Percentiles rank a stretch among this genome's conserved stretches.
Evolutionary conservation across 2,113 vertebrate species (phyloP).

Genomic region (Tachysurus vachellii): DNA sequence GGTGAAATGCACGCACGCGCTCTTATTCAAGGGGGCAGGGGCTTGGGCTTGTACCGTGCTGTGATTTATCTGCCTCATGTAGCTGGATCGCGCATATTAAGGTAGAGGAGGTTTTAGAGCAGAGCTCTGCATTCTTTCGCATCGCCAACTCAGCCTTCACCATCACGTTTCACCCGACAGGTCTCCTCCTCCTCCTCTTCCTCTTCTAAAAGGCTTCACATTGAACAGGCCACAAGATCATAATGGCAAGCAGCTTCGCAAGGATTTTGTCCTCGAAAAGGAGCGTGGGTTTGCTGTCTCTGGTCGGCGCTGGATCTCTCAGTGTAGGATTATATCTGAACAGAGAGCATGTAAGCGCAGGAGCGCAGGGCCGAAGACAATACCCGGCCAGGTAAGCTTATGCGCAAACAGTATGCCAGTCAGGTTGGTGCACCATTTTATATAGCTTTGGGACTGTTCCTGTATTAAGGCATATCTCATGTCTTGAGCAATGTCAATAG

Average conservation of each 20-base stretch:
- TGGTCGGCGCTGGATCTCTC: constrained; percentile 86
- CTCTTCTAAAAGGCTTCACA: not conserved
- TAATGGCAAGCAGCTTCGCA: constrained; percentile 86
- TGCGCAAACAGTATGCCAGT: not conserved
- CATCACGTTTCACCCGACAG: not conserved
- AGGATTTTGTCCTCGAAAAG: constrained; percentile 78
- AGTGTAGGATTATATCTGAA: constrained; percentile 80
- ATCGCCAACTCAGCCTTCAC: not conserved
- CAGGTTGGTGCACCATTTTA: not conserved
- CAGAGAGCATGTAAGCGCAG: constrained; percentile 80
- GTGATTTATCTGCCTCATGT: not conserved
- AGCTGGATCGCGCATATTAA: not conserved
- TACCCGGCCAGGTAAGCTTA: constrained; percentile 87
- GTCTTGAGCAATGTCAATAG: not conserved
- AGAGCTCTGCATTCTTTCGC: constrained; percentile 5
- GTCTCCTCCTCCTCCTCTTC: not conserved
- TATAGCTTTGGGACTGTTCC: too few species aligned
- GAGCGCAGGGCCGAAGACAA: constrained; percentile 73
- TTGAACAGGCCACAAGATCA: not conserved
- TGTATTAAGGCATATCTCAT: not conserved
- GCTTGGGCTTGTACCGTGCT: not conserved
- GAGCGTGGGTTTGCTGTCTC: constrained; percentile 78
- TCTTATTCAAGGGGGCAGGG: not conserved
- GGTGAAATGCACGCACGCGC: not conserved
- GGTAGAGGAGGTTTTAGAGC: not conserved